Base-by-base conservation (phyloP, 1,140 invertebrate species). In the Calosoma granatense region DNA sequence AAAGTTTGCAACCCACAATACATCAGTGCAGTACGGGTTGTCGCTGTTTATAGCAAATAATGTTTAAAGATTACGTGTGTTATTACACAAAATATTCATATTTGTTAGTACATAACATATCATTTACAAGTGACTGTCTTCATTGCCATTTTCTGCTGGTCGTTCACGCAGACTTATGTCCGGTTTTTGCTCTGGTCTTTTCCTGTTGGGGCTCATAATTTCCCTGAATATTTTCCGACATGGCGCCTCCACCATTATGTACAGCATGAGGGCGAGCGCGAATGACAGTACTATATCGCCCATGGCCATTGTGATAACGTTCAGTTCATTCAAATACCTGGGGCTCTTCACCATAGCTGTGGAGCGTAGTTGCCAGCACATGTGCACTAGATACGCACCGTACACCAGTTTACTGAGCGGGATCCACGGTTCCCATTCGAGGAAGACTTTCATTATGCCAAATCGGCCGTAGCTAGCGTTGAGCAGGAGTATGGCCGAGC, bases 401-500 rank as follows among this genome's bases (percentile, higher is more conserved):
- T 88, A 92, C 0, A 82, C 79, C 19, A 91, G 70, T 60, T 84
- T 79, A 56, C 84, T 81, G 1, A 90, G 70, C 1, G 86, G 84
- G 20, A 83, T 73, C 73, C 84, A 86, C 0, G 76, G 74, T 19
- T 70, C 74, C 84, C 85, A 88, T 1, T 79, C 82, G 11, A 88
- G 67, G 41, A 88, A 71, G 1, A 65, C 65, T 53, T 81, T 79
- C 1, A 88, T 65, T 1, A 80, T 53, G 14, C 22, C 22, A 47
- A 47, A 47, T 47, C 41, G 41, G 17, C 70, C 70, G 57, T 65
- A 70, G 56, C 67, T 70, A 22, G 63, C 64, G 0, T 64, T 62
- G 12, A 81, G 69, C 2, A 84, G 69, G 1, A 85, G 56, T 60
- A 80, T 71, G 0, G 72, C 67, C 0, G 80, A 65, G 0, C 76